Base-by-base conservation (phyloP, 2,113 vertebrate genomes). In the Archocentrus centrarchus region DNA sequence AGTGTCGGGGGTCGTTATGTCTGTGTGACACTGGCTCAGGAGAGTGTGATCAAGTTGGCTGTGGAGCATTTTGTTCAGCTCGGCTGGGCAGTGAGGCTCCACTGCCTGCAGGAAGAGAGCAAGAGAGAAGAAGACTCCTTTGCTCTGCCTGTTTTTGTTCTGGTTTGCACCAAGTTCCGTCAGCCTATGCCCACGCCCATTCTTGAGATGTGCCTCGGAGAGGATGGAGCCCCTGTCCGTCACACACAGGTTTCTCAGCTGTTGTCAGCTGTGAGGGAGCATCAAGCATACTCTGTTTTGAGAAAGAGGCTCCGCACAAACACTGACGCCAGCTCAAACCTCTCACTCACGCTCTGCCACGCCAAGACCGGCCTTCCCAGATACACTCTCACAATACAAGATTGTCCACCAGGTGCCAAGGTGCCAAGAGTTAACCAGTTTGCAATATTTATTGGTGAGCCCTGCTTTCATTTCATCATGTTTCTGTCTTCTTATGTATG, bases 371-470 rank as follows among this genome's bases (percentile, higher is more conserved):
- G 97, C 77, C 96, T 86, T 66, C 96, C 97, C 77, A 97, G 98
- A 86, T 99, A 98, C 92, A 98, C 97, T 0, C 96, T 99, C 44
- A 96, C 97, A 0, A 95, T 99, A 41, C 96, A 99, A 2, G 98
- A 99, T 85, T 96, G 93, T 83, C 93, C 96, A 14, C 94, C 96
- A n/a, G 77, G 77, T 0, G 92, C 96, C 93, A 98, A 97, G 87
- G 90, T 95, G 73, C 96, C 97, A 59, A 94, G 94, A 89, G 89
- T 96, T 83, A 98, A 96, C 95, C 96, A 95, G 78, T 99, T 99
- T 57, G 98, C 97, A 78, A 97, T 99, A 89, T 99, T 99, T 93
- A 99, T 99, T 91, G 97, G 98, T 99, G 94, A 98, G 97, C 93
- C 61, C 6, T 61, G 9, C 6, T 22, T 4, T 35, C 11, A 35